A percentile compares a stretch with the other conserved stretches of the same genome.
phyloP scores from a whole-genome alignment of 2,113 vertebrate species.

The Dasyurus viverrinus region DNA sequence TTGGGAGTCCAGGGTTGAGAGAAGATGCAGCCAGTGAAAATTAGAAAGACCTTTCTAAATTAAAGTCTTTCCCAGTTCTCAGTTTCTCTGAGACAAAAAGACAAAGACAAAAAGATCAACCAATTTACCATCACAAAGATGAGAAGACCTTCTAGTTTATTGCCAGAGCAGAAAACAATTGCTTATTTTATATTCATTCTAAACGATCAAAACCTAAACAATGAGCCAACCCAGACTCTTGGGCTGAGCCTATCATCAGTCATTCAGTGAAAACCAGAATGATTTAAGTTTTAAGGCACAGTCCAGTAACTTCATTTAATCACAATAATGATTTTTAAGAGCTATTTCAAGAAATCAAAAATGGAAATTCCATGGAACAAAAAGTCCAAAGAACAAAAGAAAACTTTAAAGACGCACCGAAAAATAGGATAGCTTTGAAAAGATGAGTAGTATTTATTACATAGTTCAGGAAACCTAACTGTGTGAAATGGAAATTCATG shows the following conservation, averaged over 20 bases:
- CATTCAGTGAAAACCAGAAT: not conserved
- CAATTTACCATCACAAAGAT: not conserved
- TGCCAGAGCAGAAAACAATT: too few species aligned
- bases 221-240: not conserved
- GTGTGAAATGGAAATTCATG: too few species aligned
- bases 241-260: not conserved
- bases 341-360: too few species aligned
- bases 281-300: not conserved
- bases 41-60: not conserved
- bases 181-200: not conserved
- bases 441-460: too few species aligned
- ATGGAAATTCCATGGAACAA: too few species aligned
- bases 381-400: too few species aligned
- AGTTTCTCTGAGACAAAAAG: not conserved
- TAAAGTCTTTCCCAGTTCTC: not conserved
- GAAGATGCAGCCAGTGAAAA: not conserved
- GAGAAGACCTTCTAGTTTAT: not conserved
- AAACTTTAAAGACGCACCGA: too few species aligned
- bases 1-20: not conserved
- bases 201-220: not conserved
- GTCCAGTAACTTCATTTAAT: not conserved
- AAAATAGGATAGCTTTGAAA: too few species aligned
- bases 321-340: too few species aligned
- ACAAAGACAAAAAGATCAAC: not conserved
- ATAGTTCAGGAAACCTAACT: too few species aligned